Conservation (phyloP, 2,113 vertebrate species). For the Eleginops maclovinus region DNA sequence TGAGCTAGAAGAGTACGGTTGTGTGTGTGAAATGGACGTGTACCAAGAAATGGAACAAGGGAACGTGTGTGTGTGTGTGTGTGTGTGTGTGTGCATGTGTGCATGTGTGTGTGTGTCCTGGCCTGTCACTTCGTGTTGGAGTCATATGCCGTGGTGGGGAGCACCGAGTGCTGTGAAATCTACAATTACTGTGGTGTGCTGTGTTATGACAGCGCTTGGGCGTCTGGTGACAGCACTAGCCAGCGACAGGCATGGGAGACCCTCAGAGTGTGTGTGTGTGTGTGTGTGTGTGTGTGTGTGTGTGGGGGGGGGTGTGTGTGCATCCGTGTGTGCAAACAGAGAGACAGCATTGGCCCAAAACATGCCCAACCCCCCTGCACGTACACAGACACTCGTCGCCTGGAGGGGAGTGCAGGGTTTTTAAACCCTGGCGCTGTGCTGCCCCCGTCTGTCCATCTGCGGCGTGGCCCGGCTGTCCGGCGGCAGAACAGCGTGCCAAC, state of each 20-base stretch:
- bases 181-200: conserved; percentile 82
- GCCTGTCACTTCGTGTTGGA: conserved; percentile 73
- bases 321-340: conserved; percentile 74
- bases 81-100: conserved; percentile 40
- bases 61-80: conserved; percentile 32
- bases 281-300: too few species aligned
- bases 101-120: conserved; percentile 49
- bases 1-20: conserved; percentile 21
- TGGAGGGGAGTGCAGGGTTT: neutral
- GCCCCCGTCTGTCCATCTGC: conserved; percentile 57
- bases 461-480: neutral
- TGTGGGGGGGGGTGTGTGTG: too few species aligned
- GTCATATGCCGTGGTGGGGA: conserved; percentile 58
- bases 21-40: conserved; percentile 19
- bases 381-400: conserved; percentile 6
- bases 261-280: conserved; percentile 6
- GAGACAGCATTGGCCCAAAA: conserved; percentile 64
- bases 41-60: conserved; percentile 30
- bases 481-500: neutral
- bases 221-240: conserved; percentile 75
- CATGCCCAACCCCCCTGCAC: conserved; percentile 39
- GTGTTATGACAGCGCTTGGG: conserved; percentile 82
- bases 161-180: conserved; percentile 79
- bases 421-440: conserved; percentile 51
- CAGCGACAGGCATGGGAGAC: conserved; percentile 65